Conservation (phyloP, 2,113 vertebrate genomes). For the Canis aureus region DNA sequence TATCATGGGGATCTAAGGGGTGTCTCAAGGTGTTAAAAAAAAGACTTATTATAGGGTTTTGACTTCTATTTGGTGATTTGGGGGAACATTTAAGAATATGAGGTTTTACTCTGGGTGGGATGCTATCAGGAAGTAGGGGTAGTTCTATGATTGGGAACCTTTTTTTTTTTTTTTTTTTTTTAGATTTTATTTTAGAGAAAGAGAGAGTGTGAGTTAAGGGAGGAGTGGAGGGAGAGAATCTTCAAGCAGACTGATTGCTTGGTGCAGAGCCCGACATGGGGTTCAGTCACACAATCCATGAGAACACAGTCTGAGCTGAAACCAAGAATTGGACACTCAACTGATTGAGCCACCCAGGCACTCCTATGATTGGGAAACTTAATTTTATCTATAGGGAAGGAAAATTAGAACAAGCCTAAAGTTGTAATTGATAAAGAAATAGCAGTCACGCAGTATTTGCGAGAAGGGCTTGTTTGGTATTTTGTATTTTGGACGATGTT, state of each 20-base stretch:
- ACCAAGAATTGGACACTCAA: too few relatives aligned
- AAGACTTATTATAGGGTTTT: neutral
- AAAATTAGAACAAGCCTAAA: neutral
- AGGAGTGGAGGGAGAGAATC: too few relatives aligned
- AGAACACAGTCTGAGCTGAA: too few relatives aligned
- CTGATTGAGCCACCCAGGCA: too few relatives aligned
- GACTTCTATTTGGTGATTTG: neutral
- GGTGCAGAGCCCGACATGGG: too few relatives aligned
- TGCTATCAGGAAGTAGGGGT: neutral
- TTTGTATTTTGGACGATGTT: neutral
- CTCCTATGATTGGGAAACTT: neutral
- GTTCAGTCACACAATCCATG: too few relatives aligned
- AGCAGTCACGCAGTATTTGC: neutral
- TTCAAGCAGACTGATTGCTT: too few relatives aligned
- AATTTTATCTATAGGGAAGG: neutral
- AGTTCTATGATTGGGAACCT: neutral
- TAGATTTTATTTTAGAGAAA: too few relatives aligned
- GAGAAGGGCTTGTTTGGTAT: neutral
- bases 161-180: neutral
- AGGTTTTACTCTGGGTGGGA: neutral
- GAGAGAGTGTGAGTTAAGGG: too few relatives aligned
- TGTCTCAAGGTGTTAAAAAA: neutral
- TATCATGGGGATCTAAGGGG: neutral
- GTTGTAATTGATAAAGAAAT: neutral
- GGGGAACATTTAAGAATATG: neutral